Evolutionary conservation across 2,888 invertebrate species (phyloP), one percentile per base, ranked within the genome.

Genomic region (Epicampocera succincta): DNA sequence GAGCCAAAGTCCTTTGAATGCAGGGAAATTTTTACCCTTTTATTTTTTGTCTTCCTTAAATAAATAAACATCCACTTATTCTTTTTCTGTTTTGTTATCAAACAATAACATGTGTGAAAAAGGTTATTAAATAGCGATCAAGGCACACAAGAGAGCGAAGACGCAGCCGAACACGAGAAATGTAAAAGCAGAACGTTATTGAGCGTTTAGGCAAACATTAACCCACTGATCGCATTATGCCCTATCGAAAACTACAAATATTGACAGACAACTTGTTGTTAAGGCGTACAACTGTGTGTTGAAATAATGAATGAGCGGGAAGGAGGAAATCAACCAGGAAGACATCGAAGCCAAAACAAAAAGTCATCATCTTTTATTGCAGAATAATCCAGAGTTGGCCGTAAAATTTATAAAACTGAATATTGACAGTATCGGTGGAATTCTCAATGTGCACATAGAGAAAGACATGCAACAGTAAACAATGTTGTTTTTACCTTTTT

Each of bases 1-100:
- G 75, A 83, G 79, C 83, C 75, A 83, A 79, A 79, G 79, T 83
- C 83, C 83, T 83, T 83, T 78, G 33, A 68, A 56, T 17, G 56
- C 25, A 25, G 60, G 17, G 0, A 66, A 50, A 12, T 40, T 50
- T 66, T 60, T 56, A 68, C 54, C 66, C 71, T 68, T 75, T 54
- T 66, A 13, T 50, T 17, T 63, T 25, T 60, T 44, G 17, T 68
- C 19, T 73, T 21, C 12, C 61, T 42, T 19, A 52, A 29, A 25
- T 42, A 63, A 3, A 52, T 5, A 54, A 54, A 52, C 33, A 52
- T 42, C 1, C 44, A 44, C 29, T 42, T 19, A 48, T 38, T 5
- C 25, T 4, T 65, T 54, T 77, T 73, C 33, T 33, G 3, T 33
- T 9, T 8, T 33, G 3, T 25, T 69, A 73, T 63, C 65, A 56